These are phyloP conservation scores for Pinna nobilis DNA, from an alignment of 1,140 invertebrate species.

Conservation along the genomic window DNA sequence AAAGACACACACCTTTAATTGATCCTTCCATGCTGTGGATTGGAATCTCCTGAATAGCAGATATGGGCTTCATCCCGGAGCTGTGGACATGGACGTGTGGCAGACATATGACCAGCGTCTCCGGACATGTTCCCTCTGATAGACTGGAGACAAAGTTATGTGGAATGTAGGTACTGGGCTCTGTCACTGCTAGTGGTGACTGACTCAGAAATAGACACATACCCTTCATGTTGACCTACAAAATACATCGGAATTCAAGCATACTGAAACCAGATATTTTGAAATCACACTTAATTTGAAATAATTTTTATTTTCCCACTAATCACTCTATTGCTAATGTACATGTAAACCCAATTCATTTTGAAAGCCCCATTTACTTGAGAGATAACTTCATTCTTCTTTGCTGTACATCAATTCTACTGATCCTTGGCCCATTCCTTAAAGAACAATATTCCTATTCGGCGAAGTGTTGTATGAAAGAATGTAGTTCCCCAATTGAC, in stretches of 20 bases:
- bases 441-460: too few species aligned
- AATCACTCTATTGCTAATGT: too few species aligned
- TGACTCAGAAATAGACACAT: constrained; percentile 70
- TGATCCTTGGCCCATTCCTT: too few species aligned
- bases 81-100: constrained; percentile 79
- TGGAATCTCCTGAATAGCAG: constrained; percentile 65
- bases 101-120: constrained; percentile 79
- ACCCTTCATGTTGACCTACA: constrained; percentile 64
- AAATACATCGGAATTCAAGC: background rate
- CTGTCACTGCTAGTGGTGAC: constrained; percentile 41
- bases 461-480: too few species aligned
- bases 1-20: constrained; percentile 75
- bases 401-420: too few species aligned
- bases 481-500: too few species aligned
- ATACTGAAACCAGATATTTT: too few species aligned
- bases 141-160: constrained; percentile 72
- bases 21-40: constrained; percentile 72
- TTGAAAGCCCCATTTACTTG: too few species aligned
- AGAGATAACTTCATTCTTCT: too few species aligned
- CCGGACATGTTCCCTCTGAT: constrained; percentile 73
- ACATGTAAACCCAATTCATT: too few species aligned
- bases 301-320: too few species aligned
- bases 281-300: too few species aligned
- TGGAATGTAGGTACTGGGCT: constrained; percentile 61
- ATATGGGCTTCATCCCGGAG: constrained; percentile 75